Base-by-base conservation (phyloP, 2,888 invertebrate genomes). In the Conchocele bisecta region DNA sequence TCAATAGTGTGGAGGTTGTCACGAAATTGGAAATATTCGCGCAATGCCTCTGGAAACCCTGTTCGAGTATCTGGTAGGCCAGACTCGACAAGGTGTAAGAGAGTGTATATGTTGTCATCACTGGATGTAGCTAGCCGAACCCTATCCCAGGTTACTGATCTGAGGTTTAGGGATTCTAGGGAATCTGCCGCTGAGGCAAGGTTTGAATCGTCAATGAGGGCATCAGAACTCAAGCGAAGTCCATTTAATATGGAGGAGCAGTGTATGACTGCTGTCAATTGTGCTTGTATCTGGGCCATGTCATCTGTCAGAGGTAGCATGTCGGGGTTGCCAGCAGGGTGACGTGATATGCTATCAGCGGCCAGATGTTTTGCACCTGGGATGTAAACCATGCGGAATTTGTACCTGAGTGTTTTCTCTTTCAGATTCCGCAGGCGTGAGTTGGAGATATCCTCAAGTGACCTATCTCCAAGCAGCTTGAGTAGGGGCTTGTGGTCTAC, bases 131-230 rank as follows among this genome's bases (percentile, higher is more conserved):
- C 75, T 9, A 41, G 42, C 0, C 71, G 57, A 13, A 78, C 67
- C 26, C 53, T 56, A 22, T 82, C 77, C 81, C 81, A 81, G 11
- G 80, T 82, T 26, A 81, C 41, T 2, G 65, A 68, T 22, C 28
- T 5, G 28, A 46, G 4, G 7, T 58, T 33, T 1, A 70, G 28
- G 5, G 64, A n/a, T 2, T 58, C 15, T 7, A 63, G 31, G 17
- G 57, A 33, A 0, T 58, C 20, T 5, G 51, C 22, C n/a, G 50
- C 42, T 37, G 31, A 22, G n/a, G 44, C 22, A 13, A n/a, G n/a
- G 17, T 29, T 28, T 4, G 20, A 6, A 13, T 37, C 17, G 6
- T 46, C 44, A 11, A 20, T 56, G 22, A 22, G n/a, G 7, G 26
- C 4, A 11, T 48, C n/a, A 5, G n/a, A 20, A 9, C 17, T 42